Evolutionary conservation across 2,888 invertebrate species (phyloP).

Genomic region (Eulithis prunata): DNA sequence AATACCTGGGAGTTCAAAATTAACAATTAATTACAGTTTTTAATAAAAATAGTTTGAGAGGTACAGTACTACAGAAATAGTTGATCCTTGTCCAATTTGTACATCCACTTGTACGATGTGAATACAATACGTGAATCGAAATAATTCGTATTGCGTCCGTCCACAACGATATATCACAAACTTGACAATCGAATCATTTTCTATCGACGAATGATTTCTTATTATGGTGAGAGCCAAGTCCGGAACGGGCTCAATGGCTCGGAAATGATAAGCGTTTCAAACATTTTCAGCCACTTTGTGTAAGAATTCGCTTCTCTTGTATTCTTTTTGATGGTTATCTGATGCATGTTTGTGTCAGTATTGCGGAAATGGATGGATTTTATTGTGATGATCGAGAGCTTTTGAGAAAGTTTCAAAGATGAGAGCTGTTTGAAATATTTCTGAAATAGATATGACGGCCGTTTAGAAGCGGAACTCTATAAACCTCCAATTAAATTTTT

Average conservation of each 20-base stretch:
- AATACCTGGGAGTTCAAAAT: too few species aligned
- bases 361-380: conserved; percentile 6
- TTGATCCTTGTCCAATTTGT: too few species aligned
- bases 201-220: conserved; percentile 62
- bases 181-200: conserved; percentile 59
- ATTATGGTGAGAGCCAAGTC: conserved; percentile 59
- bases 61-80: too few species aligned
- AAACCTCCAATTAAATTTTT: too few species aligned
- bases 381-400: not conserved
- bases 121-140: conserved; percentile 26
- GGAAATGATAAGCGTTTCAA: conserved; percentile 69
- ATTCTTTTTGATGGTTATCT: conserved; percentile 28
- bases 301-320: conserved; percentile 37
- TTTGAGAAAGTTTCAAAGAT: too few species aligned
- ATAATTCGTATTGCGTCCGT: conserved; percentile 39
- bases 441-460: too few species aligned
- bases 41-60: too few species aligned
- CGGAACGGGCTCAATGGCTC: conserved; percentile 60
- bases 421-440: too few species aligned
- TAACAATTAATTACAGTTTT: too few species aligned
- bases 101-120: conserved; percentile 2
- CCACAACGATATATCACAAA: conserved; percentile 50
- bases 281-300: conserved; percentile 57
- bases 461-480: too few species aligned
- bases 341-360: conserved; percentile 23